Evolutionary conservation across 2,888 invertebrate genomes (phyloP), one percentile per base, ranked within the genome.

Genomic region (Acanthoscelides obtectus): DNA sequence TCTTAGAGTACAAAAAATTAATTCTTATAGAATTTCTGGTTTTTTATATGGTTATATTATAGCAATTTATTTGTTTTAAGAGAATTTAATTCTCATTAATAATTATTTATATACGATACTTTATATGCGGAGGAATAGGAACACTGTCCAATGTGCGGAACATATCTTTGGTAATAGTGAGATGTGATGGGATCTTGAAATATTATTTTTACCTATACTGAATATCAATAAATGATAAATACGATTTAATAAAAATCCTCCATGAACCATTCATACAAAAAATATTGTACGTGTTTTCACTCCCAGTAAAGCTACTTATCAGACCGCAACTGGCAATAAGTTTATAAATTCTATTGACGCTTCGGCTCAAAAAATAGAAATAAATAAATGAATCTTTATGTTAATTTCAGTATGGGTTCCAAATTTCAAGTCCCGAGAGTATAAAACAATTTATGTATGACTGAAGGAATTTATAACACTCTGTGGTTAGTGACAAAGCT

Each of bases 1-100:
- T 80, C 75, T 82, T 83, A 83, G 83, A 83, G 83, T 84, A 84
- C 83, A 84, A 84, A 45, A 68, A 82, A 77, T 76, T 80, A 80
- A 81, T 80, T 81, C 79, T 79, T 78, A 76, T 79, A 78, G 75
- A 77, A 79, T 78, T 75, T 75, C 12, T 70, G 74, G 74, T 75
- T 75, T 78, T 78, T 75, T 76, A 72, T 45, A 45, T 45, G 1
- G 45, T 45, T 45, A 45, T 45, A 45, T 45, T 45, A 12, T 45
- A 45, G 45, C 45, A 45, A 45, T 45, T 45, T 45, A 45, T 45
- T 25, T 25, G 25, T 25, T 45, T n/a, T 45, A 45, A 45, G 45
- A 45, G 45, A 45, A 45, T 45, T 12, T 12, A 45, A 45, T 45
- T 45, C 45, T 45, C 45, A 45, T 45, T 45, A 12, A 45, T 45